Conservation (phyloP, 2,113 vertebrate species). For the Chauna torquata region DNA sequence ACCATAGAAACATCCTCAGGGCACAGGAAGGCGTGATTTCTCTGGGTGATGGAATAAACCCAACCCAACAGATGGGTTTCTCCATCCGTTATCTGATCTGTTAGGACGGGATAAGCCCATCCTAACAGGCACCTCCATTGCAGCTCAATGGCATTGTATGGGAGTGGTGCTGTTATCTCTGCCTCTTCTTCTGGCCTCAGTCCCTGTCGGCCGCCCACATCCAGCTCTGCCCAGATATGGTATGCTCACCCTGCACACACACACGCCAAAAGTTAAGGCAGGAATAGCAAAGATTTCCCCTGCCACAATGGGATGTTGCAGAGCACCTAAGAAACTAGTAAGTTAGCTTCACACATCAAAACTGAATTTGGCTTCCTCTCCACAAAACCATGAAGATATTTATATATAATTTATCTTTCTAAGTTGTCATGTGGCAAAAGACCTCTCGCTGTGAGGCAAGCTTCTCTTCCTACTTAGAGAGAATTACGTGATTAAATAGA, state of each 20-base stretch:
- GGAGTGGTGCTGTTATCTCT: neutral
- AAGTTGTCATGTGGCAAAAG: conserved; percentile 91
- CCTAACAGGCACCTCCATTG: neutral
- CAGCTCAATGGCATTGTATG: neutral
- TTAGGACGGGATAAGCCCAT: neutral
- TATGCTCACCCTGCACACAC: neutral
- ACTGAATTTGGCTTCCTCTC: conserved; percentile 66
- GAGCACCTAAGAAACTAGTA: conserved; percentile 44
- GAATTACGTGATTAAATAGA: conserved; percentile 96
- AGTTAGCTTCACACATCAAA: conserved; percentile 70
- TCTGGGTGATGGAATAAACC: neutral
- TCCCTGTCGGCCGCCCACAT: rapidly evolving
- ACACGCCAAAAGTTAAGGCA: neutral
- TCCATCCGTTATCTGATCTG: neutral
- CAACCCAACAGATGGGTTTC: neutral
- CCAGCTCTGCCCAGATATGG: neutral
- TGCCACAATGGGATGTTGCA: neutral
- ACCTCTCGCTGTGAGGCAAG: conserved; percentile 87
- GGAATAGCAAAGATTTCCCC: conserved; percentile 9
- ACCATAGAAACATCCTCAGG: neutral
- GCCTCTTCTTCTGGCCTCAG: neutral
- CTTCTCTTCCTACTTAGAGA: conserved; percentile 91
- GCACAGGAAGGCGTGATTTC: rapidly evolving
- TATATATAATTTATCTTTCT: conserved; percentile 96
- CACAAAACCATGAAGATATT: conserved; percentile 81